A percentile compares a stretch with the other conserved stretches of the same genome.
These are phyloP conservation scores for Dynastes grantii DNA, from an alignment of 2,888 invertebrate species.

Conservation along the genomic window DNA sequence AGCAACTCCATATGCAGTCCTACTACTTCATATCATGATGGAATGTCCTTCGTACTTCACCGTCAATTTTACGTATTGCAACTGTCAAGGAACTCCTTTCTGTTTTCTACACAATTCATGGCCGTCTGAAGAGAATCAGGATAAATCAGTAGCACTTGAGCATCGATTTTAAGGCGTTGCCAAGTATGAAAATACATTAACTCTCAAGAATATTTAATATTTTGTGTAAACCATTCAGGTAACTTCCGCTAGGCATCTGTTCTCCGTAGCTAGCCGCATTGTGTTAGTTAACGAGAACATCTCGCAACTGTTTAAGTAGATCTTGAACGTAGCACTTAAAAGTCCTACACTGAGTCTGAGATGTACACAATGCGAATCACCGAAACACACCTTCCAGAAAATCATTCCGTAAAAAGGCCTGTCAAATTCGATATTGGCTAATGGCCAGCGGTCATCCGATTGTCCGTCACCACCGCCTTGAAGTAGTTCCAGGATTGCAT, in stretches of 20 bases:
- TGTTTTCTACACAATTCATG: no score
- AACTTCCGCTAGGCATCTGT: constrained; percentile 92
- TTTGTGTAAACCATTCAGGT: constrained; percentile 63
- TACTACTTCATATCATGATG: no score
- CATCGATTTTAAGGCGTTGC: no score
- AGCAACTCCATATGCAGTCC: no score
- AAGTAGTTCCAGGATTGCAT: constrained; percentile 66
- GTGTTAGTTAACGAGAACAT: constrained; percentile 94
- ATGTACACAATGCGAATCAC: constrained; percentile 93
- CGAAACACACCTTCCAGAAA: constrained; percentile 95
- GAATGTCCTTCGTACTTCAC: no score
- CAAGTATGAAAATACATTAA: no score
- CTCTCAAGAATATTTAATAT: no score
- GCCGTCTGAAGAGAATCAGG: no score
- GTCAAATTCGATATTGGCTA: constrained; percentile 93
- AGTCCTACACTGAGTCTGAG: constrained; percentile 93
- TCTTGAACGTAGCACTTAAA: constrained; percentile 93
- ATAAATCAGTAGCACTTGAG: no score
- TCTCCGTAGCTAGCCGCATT: constrained; percentile 87
- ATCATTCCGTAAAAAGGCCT: constrained; percentile 97
- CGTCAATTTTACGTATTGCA: no score
- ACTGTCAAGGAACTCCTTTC: no score
- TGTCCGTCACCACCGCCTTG: constrained; percentile 69
- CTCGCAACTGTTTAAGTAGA: constrained; percentile 93
- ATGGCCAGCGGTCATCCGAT: constrained; percentile 89